Evolutionary conservation across 1,140 invertebrate species (phyloP).

Genomic region (Drosophila simulans): DNA sequence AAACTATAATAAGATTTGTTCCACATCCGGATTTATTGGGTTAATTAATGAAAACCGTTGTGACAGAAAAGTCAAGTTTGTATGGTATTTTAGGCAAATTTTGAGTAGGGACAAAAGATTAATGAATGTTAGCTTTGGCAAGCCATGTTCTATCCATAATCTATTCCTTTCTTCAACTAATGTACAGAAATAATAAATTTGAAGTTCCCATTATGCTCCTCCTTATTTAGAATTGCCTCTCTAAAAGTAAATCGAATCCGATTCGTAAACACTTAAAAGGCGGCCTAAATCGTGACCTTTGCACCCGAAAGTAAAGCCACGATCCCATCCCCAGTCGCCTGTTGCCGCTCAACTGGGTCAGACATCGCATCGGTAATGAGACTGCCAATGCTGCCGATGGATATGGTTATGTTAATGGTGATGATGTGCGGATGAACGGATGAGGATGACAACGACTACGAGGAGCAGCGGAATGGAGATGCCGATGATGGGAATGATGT

Average conservation of each 20-base stretch:
- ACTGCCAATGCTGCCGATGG: constrained; percentile 16
- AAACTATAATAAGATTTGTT: constrained; percentile 5
- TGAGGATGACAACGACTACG: constrained; percentile 12
- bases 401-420: not conserved
- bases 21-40: not conserved
- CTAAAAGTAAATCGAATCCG: not conserved
- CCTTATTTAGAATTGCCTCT: no score
- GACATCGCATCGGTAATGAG: constrained; percentile 51
- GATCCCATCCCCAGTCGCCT: constrained; percentile 32
- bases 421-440: constrained; percentile 7
- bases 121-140: no score
- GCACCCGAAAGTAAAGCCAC: constrained; percentile 14
- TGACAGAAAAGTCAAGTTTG: not conserved
- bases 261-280: no score
- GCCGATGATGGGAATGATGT: constrained; percentile 28
- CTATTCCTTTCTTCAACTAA: no score
- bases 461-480: not conserved
- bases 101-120: no score
- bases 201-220: no score
- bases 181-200: no score
- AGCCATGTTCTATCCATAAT: no score
- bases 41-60: no score
- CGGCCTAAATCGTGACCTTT: constrained; percentile 20
- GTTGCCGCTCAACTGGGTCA: constrained; percentile 53
- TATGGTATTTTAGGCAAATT: not conserved